Percentiles rank a stretch among this genome's conserved stretches.
Evolutionary conservation across 53 echinoderm and acorn worm species (phyloP).

Genomic region (Zoroaster sp.): DNA sequence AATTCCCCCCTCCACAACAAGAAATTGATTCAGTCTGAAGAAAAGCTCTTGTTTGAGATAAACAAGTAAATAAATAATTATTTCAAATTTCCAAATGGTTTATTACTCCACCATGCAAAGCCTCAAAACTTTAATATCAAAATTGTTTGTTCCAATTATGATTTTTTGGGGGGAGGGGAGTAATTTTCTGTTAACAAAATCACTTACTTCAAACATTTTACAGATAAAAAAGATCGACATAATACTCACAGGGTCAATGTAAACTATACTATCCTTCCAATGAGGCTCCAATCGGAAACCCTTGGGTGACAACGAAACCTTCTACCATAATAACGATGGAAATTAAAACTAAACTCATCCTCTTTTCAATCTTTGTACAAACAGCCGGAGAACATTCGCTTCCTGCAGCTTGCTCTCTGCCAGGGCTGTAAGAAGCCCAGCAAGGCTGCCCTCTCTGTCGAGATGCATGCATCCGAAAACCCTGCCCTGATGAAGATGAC

Average conservation of each 20-base stretch:
- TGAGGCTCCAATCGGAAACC: too few relatives aligned
- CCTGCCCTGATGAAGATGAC: conserved; percentile 65
- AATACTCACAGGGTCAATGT: background rate
- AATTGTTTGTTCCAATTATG: too few relatives aligned
- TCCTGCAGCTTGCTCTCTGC: conserved; percentile 85
- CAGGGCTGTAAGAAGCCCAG: conserved; percentile 66
- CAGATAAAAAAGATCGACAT: background rate
- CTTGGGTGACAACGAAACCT: background rate
- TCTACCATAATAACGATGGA: too few relatives aligned
- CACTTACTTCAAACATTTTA: background rate
- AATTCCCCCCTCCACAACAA: background rate
- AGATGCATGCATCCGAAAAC: conserved; percentile 97
- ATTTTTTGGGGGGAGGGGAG: background rate
- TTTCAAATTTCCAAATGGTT: background rate
- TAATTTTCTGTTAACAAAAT: background rate
- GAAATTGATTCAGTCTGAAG: too few relatives aligned
- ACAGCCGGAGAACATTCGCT: conserved; percentile 93
- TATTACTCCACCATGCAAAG: background rate
- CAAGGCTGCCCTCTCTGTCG: conserved; percentile 78
- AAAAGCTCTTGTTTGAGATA: too few relatives aligned
- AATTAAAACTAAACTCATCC: background rate
- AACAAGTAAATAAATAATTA: too few relatives aligned
- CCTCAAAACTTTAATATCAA: too few relatives aligned
- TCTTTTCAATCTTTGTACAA: background rate
- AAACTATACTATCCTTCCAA: background rate